Evolutionary conservation across 1,140 invertebrate genomes (phyloP).

Genomic region (Popillia japonica): DNA sequence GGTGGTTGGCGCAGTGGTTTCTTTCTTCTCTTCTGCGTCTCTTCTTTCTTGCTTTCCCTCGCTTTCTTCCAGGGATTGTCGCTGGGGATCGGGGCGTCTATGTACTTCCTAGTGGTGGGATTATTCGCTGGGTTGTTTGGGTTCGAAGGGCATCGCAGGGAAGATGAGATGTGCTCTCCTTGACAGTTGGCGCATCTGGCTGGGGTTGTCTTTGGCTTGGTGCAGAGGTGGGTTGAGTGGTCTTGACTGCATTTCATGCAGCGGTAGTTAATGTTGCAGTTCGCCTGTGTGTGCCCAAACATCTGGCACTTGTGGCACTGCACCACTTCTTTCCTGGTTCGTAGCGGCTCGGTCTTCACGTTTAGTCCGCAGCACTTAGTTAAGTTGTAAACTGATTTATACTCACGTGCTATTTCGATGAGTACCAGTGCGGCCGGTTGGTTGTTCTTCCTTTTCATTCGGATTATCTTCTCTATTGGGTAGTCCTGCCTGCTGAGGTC

Average conservation of each 20-base stretch:
- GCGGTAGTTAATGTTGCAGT: slow-evolving; percentile 16
- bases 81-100: too few species aligned
- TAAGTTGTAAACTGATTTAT: not conserved
- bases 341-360: not conserved
- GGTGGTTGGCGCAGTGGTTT: too few species aligned
- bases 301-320: slow-evolving; percentile 23
- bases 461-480: not conserved
- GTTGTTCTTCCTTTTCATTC: not conserved
- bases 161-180: too few species aligned
- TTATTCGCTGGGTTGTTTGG: too few species aligned
- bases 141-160: too few species aligned
- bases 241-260: not conserved
- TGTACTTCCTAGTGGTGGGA: too few species aligned
- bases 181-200: too few species aligned
- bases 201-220: slow-evolving; percentile 37
- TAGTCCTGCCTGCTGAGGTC: not conserved
- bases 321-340: not conserved
- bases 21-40: too few species aligned
- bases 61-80: too few species aligned
- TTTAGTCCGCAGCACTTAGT: not conserved
- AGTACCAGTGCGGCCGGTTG: not conserved
- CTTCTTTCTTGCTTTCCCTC: too few species aligned
- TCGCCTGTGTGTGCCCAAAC: slow-evolving; percentile 34
- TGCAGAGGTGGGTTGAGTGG: slow-evolving; percentile 50
- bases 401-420: not conserved